Evolutionary conservation across 37 sponge, comb jelly and placozoan genomes (phyloP).

Genomic region (Hormiphora californensis): DNA sequence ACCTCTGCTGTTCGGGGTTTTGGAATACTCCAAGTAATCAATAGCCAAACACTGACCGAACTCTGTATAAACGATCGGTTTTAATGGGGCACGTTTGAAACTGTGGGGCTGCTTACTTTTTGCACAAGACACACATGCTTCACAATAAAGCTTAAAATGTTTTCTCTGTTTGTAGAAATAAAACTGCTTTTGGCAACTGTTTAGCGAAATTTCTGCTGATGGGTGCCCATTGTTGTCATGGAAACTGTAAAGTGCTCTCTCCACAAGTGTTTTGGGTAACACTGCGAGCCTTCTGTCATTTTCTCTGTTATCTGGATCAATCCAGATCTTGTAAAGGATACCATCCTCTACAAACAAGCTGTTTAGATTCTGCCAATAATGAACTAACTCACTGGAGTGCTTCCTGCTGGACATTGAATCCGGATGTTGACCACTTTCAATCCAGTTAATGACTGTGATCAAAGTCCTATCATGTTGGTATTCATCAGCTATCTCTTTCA

Average conservation of each 20-base stretch:
- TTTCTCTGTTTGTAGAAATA: slow-evolving; percentile 28
- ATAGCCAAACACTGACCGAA: neutral
- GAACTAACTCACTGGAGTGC: neutral
- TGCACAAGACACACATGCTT: neutral
- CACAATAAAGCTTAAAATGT: slow-evolving; percentile 12
- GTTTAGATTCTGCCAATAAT: neutral
- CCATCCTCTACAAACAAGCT: neutral
- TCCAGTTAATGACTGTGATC: neutral
- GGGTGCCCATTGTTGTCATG: neutral
- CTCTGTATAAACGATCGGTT: neutral
- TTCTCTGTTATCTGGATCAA: neutral
- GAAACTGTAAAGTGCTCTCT: neutral
- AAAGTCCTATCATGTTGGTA: neutral
- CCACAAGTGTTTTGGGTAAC: neutral
- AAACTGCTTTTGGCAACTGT: neutral
- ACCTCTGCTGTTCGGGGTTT: neutral
- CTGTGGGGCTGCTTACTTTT: neutral
- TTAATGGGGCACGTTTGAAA: neutral
- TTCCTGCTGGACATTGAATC: neutral
- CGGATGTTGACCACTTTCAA: neutral
- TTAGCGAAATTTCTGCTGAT: neutral
- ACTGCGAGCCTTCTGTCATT: neutral
- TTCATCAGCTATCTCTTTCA: neutral
- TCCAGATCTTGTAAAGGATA: neutral
- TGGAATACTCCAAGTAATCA: neutral